These are phyloP conservation scores for Pollimyrus isidori DNA, from an alignment of 2,113 vertebrate species.

Conservation along the genomic window DNA sequence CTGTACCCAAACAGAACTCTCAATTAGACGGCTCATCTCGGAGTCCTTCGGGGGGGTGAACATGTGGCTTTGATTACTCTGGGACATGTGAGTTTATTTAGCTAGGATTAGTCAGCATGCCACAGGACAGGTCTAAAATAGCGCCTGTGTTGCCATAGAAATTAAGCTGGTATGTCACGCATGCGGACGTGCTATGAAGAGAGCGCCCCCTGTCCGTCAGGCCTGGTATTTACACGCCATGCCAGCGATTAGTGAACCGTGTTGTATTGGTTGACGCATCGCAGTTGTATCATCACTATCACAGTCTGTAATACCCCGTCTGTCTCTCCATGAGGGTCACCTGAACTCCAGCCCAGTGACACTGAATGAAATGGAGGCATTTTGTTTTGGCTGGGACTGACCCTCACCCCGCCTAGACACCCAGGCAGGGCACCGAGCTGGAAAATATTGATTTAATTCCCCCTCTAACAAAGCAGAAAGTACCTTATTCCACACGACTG, in stretches of 20 bases:
- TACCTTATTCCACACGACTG: background rate
- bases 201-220: background rate
- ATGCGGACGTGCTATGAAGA: background rate
- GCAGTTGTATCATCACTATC: background rate
- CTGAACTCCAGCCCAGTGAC: background rate
- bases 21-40: background rate
- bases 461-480: conserved; percentile 3
- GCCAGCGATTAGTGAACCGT: background rate
- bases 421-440: background rate
- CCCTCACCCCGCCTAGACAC: background rate
- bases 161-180: background rate
- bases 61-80: background rate
- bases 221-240: background rate
- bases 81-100: background rate
- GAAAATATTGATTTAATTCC: conserved; percentile 1
- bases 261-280: background rate
- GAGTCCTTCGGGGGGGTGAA: background rate
- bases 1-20: background rate
- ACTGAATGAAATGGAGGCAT: background rate
- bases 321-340: background rate
- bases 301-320: background rate
- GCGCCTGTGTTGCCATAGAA: background rate
- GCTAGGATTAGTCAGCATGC: conserved; percentile 2
- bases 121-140: background rate
- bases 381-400: background rate